phyloP scores from a whole-genome alignment of 2,113 vertebrate species.

The Nicator chloris region DNA sequence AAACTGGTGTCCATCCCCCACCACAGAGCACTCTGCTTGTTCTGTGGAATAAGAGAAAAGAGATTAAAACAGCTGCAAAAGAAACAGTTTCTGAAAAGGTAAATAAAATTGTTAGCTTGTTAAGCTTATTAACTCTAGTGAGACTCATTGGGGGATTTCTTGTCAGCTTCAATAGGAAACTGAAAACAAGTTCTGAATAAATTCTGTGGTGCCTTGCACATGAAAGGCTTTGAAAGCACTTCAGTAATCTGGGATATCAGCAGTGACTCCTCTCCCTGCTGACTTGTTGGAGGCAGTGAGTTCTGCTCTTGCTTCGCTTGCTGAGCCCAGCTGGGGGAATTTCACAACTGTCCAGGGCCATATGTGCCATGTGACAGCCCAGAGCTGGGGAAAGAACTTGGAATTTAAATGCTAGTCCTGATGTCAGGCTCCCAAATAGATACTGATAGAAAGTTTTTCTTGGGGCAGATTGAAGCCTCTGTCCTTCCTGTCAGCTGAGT shows the following conservation, averaged over 20 bases:
- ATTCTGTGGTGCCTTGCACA: not conserved
- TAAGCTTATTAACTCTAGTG: constrained; percentile 44
- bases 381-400: not conserved
- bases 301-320: not conserved
- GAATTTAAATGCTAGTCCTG: not conserved
- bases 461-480: not conserved
- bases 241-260: constrained; percentile 33
- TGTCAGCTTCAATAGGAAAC: constrained; percentile 51
- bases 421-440: not conserved
- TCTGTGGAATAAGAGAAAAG: not conserved
- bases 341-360: not conserved
- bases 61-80: not conserved
- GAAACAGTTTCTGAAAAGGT: constrained; percentile 21
- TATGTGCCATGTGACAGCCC: not conserved
- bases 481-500: not conserved
- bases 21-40: not conserved
- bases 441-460: not conserved
- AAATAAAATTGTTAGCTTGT: constrained; percentile 58
- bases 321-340: constrained; percentile 6
- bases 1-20: not conserved
- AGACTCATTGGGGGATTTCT: constrained; percentile 40
- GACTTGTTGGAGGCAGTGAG: not conserved
- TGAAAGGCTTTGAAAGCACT: constrained; percentile 34
- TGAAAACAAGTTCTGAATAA: constrained; percentile 38
- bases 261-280: not conserved